Conservation (phyloP, 2,888 invertebrate genomes). For the Eupithecia dodoneata region DNA sequence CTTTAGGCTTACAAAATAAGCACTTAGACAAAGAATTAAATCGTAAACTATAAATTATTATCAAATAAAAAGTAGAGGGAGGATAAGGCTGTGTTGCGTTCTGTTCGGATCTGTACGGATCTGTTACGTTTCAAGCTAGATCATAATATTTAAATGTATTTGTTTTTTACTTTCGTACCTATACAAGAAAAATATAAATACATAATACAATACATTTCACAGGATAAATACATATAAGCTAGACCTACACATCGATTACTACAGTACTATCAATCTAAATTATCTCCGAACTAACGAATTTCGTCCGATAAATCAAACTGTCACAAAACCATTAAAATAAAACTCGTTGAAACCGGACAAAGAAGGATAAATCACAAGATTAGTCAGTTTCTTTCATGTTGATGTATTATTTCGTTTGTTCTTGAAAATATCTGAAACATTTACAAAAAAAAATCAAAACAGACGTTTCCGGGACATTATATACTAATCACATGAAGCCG, state of each 20-base stretch:
- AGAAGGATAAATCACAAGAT: constrained; percentile 16
- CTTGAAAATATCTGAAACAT: background rate
- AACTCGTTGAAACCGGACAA: background rate
- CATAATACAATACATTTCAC: no score
- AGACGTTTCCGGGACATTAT: background rate
- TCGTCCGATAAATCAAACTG: background rate
- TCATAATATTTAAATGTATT: no score
- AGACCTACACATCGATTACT: background rate
- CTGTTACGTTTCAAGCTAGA: no score
- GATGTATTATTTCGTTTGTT: constrained; percentile 12
- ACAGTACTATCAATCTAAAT: constrained; percentile 1
- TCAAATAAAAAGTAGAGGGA: no score
- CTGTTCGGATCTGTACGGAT: no score
- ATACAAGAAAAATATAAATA: no score
- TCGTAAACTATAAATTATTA: no score
- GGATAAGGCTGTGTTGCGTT: no score
- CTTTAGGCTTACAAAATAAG: no score
- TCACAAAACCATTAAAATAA: background rate
- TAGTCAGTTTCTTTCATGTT: constrained; percentile 2
- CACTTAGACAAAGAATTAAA: no score
- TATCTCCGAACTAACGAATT: background rate
- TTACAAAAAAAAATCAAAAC: background rate
- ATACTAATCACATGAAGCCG: background rate
- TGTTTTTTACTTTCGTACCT: no score
- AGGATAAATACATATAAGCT: no score